These are phyloP conservation scores for Folsomia manolachei DNA, from an alignment of 2,888 invertebrate species.

Conservation along the genomic window DNA sequence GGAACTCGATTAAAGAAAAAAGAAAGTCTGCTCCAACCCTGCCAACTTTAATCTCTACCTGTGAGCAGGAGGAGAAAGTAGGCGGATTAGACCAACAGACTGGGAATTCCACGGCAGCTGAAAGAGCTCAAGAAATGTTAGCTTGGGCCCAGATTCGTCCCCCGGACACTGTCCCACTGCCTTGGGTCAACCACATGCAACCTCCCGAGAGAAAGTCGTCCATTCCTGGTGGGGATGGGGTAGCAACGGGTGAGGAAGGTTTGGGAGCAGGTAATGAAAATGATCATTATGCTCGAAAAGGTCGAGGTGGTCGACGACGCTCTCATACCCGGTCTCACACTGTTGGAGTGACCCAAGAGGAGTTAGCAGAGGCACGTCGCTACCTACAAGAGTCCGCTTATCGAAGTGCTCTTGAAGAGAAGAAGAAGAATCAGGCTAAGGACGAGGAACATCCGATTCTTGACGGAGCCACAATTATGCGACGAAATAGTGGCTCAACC, in stretches of 20 bases:
- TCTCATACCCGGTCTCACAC: slow-evolving; percentile 67
- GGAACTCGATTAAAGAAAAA: not conserved
- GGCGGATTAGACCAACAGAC: not conserved
- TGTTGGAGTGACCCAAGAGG: slow-evolving; percentile 77
- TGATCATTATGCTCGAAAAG: not conserved
- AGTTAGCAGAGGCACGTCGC: slow-evolving; percentile 72
- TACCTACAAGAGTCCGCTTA: slow-evolving; percentile 64
- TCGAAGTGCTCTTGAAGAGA: slow-evolving; percentile 23
- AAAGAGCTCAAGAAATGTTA: slow-evolving; percentile 10
- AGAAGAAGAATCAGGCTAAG: not conserved
- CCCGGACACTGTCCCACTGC: slow-evolving; percentile 14
- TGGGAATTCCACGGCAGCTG: not conserved
- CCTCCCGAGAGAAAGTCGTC: not conserved
- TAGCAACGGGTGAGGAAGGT: not conserved
- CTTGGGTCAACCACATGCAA: slow-evolving; percentile 18
- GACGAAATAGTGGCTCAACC: not conserved
- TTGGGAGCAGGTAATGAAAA: no score
- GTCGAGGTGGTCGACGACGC: slow-evolving; percentile 49
- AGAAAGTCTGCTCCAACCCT: not conserved
- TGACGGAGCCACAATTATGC: slow-evolving; percentile 3
- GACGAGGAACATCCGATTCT: not conserved
- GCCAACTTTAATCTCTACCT: not conserved
- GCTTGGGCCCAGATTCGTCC: slow-evolving; percentile 8
- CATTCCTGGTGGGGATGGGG: not conserved
- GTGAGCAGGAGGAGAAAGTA: not conserved